A percentile compares a stretch with the other conserved stretches of the same genome.
Conservation (phyloP, 2,113 vertebrate genomes). For the Pterocles burchelli region DNA sequence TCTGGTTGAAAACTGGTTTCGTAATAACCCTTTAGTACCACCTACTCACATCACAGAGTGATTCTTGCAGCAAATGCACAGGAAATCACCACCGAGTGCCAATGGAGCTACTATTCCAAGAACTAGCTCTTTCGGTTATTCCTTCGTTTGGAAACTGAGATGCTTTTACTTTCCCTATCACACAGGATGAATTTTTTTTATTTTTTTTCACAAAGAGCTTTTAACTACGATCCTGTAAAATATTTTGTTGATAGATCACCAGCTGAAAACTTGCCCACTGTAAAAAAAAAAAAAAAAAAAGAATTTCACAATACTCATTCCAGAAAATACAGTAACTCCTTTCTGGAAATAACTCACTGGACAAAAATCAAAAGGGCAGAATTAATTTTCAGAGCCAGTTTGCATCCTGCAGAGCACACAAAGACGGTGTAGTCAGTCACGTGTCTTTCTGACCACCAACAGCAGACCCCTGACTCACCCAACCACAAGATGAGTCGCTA, state of each 20-base stretch:
- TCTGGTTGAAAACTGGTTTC: constrained; percentile 62
- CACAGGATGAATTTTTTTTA: constrained; percentile 1
- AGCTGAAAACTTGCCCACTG: constrained; percentile 74
- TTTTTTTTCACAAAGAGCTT: constrained; percentile 38
- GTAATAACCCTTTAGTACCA: constrained; percentile 74
- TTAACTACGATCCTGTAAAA: constrained; percentile 70
- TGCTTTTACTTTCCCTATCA: constrained; percentile 70
- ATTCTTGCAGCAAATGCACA: constrained; percentile 53
- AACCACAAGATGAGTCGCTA: constrained; percentile 56
- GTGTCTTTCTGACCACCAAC: constrained; percentile 68
- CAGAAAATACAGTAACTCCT: constrained; percentile 78
- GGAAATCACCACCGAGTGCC: constrained; percentile 72
- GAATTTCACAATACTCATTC: constrained; percentile 77
- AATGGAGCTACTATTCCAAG: constrained; percentile 65
- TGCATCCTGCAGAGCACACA: constrained; percentile 60
- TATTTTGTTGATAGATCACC: constrained; percentile 73
- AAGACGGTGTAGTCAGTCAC: constrained; percentile 55
- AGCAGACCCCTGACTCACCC: constrained; percentile 73
- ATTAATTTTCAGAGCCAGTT: constrained; percentile 37
- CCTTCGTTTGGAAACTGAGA: constrained; percentile 6
- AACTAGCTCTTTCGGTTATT: constrained; percentile 58
- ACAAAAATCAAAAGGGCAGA: constrained; percentile 56
- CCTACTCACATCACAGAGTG: constrained; percentile 75
- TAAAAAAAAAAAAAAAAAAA: constrained; percentile 27
- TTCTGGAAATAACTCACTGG: constrained; percentile 79